Evolutionary conservation across 2,113 vertebrate genomes (phyloP).

Genomic region (Anser brachyrhynchus): DNA sequence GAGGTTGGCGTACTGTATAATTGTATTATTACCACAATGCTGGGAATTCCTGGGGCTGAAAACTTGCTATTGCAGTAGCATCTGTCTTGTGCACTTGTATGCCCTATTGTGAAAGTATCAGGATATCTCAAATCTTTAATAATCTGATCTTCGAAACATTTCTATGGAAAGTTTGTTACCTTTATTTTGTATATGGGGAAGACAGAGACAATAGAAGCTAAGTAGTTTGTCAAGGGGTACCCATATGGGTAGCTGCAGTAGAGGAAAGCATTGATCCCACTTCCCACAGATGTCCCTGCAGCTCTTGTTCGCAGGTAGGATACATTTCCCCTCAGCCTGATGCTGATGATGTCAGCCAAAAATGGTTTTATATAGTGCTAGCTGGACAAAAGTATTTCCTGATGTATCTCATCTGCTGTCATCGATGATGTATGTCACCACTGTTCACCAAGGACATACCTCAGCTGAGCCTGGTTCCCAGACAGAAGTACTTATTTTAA

Average conservation of each 20-base stretch:
- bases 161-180: not conserved
- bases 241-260: not conserved
- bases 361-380: not conserved
- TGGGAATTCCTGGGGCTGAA: not conserved
- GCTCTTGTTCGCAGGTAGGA: not conserved
- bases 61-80: not conserved
- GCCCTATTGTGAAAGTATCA: not conserved
- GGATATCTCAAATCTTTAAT: not conserved
- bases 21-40: not conserved
- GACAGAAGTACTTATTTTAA: not conserved
- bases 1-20: not conserved
- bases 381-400: not conserved
- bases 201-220: not conserved
- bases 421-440: not conserved
- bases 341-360: not conserved
- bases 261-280: not conserved
- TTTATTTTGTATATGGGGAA: not conserved
- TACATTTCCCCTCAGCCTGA: not conserved
- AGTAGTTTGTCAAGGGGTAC: not conserved
- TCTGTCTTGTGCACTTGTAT: not conserved
- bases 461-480: not conserved
- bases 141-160: not conserved
- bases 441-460: not conserved
- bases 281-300: not conserved
- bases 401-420: not conserved